Evolutionary conservation across 2,888 invertebrate genomes (phyloP).

Genomic region (Plebejus melissa): DNA sequence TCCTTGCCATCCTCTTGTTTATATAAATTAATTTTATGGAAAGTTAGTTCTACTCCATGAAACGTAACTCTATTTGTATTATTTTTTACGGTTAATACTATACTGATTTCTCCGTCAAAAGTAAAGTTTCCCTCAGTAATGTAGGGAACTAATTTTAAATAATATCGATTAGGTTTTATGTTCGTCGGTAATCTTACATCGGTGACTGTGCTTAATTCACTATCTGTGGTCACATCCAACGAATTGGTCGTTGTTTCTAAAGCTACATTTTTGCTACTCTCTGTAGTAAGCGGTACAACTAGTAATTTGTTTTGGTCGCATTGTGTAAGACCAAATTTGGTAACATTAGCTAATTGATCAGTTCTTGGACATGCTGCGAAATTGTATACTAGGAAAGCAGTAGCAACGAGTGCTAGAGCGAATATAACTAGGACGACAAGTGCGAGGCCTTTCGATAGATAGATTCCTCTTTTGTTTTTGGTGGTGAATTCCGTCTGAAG

Average conservation of each 20-base stretch:
- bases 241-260: slow-evolving; percentile 53
- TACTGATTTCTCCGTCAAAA: slow-evolving; percentile 84
- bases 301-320: slow-evolving; percentile 65
- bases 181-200: slow-evolving; percentile 85
- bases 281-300: slow-evolving; percentile 64
- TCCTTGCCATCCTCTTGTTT: slow-evolving; percentile 58
- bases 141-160: slow-evolving; percentile 84
- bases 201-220: slow-evolving; percentile 43
- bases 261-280: slow-evolving; percentile 57
- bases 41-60: slow-evolving; percentile 84
- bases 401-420: slow-evolving; percentile 81
- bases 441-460: slow-evolving; percentile 82
- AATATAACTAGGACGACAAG: slow-evolving; percentile 82
- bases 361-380: slow-evolving; percentile 83
- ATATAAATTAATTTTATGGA: slow-evolving; percentile 78
- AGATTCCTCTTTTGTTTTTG: slow-evolving; percentile 79
- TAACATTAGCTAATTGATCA: slow-evolving; percentile 64
- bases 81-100: slow-evolving; percentile 80
- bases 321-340: slow-evolving; percentile 65
- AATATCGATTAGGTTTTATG: slow-evolving; percentile 84
- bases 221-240: slow-evolving; percentile 40
- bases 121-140: slow-evolving; percentile 87
- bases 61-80: slow-evolving; percentile 84
- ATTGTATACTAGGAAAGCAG: slow-evolving; percentile 87
- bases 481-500: slow-evolving; percentile 82